Conservation (phyloP, 2,888 invertebrate species). For the Drosophila formosana region DNA sequence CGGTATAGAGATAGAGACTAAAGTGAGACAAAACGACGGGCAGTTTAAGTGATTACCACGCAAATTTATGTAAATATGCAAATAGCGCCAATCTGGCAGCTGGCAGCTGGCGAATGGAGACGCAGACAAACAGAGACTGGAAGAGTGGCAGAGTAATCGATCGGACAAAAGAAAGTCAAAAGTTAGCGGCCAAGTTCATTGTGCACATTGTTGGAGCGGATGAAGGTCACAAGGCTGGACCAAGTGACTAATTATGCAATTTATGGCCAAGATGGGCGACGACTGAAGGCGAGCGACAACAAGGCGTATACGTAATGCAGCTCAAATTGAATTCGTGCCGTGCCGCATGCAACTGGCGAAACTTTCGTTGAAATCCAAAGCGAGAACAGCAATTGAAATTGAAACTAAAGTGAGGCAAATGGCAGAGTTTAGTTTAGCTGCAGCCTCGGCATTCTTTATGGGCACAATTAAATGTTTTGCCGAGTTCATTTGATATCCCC, state of each 20-base stretch:
- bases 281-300: neutral
- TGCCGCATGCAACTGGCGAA: constrained; percentile 64
- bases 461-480: constrained; percentile 69
- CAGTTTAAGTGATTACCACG: constrained; percentile 53
- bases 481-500: constrained; percentile 46
- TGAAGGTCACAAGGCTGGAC: constrained; percentile 44
- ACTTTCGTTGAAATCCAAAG: constrained; percentile 60
- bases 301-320: constrained; percentile 49
- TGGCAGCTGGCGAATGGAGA: constrained; percentile 7
- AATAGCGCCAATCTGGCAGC: constrained; percentile 25
- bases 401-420: constrained; percentile 4
- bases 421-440: neutral
- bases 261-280: neutral
- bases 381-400: constrained; percentile 9
- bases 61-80: constrained; percentile 65
- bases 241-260: constrained; percentile 45
- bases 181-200: constrained; percentile 72
- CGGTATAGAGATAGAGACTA: constrained; percentile 21
- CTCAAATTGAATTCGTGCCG: constrained; percentile 57
- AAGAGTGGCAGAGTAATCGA: constrained; percentile 11
- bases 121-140: neutral
- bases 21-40: constrained; percentile 44
- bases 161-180: constrained; percentile 67
- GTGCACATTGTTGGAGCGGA: constrained; percentile 41
- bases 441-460: constrained; percentile 72